Evolutionary conservation across 2,888 invertebrate genomes (phyloP).

Genomic region (Cataglyphis albicans): DNA sequence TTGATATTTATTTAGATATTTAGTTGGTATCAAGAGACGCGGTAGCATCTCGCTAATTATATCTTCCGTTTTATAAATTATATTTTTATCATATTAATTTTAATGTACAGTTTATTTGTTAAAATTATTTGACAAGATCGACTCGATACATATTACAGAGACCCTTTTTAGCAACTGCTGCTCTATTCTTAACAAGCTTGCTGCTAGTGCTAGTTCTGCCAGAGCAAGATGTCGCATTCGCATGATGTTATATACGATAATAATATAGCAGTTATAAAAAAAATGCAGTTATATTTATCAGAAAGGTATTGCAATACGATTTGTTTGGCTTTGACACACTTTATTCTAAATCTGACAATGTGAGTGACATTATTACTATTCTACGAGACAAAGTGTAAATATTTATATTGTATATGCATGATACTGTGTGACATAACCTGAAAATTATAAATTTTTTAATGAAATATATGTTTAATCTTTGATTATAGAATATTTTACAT

Average conservation of each 20-base stretch:
- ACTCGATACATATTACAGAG: not conserved
- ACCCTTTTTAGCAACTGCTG: constrained; percentile 25
- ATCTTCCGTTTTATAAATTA: not conserved
- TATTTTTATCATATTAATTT: not conserved
- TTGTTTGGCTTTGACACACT: not conserved
- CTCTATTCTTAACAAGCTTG: not conserved
- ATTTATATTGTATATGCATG: not conserved
- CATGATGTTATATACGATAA: not conserved
- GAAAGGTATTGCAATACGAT: not conserved
- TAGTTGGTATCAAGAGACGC: not conserved
- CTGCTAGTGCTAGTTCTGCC: not conserved
- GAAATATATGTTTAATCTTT: not conserved
- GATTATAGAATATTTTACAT: not conserved
- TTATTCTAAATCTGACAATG: not conserved
- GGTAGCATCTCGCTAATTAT: too few relatives aligned
- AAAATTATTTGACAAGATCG: not conserved
- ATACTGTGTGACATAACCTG: constrained; percentile 27
- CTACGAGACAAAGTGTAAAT: not conserved
- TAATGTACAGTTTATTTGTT: not conserved
- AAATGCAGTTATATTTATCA: not conserved
- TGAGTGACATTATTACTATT: constrained; percentile 1
- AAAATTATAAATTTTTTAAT: not conserved
- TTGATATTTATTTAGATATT: not conserved
- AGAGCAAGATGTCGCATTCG: constrained; percentile 18
- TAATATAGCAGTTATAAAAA: not conserved